Conservation (phyloP, 2,888 invertebrate species). For the Caenorhabditis virilis region DNA sequence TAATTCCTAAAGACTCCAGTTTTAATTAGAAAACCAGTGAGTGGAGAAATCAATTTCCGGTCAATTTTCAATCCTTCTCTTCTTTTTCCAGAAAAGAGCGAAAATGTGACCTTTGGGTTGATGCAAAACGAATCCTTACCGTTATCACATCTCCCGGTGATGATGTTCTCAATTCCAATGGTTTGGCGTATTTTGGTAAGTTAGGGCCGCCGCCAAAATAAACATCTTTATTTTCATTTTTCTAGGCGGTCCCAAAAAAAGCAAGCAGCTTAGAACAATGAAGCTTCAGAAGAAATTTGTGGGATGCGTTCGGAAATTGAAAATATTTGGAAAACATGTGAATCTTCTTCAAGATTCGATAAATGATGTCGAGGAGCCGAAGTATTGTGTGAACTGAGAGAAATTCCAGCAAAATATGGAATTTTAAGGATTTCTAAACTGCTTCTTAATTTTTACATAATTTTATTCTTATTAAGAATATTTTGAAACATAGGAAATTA, state of each 20-base stretch:
- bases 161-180: constrained; percentile 45
- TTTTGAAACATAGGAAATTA: no score
- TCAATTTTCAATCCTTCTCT: background rate
- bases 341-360: constrained; percentile 30
- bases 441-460: background rate
- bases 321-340: constrained; percentile 20
- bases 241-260: constrained; percentile 21
- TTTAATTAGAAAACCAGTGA: no score
- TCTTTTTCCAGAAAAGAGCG: constrained; percentile 38
- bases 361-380: constrained; percentile 19
- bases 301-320: constrained; percentile 34
- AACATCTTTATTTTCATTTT: no score
- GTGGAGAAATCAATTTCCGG: no score
- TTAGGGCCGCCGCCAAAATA: no score
- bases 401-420: background rate
- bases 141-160: constrained; percentile 50
- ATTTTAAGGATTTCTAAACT: background rate
- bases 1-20: no score
- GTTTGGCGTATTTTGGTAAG: constrained; percentile 46
- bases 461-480: no score
- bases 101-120: constrained; percentile 38
- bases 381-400: constrained; percentile 29
- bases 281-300: constrained; percentile 27
- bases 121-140: constrained; percentile 38
- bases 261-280: constrained; percentile 14